Percentiles rank a stretch among this genome's conserved stretches.
These are phyloP conservation scores for Cantharis nigra DNA, from an alignment of 2,888 invertebrate species.

Conservation along the genomic window DNA sequence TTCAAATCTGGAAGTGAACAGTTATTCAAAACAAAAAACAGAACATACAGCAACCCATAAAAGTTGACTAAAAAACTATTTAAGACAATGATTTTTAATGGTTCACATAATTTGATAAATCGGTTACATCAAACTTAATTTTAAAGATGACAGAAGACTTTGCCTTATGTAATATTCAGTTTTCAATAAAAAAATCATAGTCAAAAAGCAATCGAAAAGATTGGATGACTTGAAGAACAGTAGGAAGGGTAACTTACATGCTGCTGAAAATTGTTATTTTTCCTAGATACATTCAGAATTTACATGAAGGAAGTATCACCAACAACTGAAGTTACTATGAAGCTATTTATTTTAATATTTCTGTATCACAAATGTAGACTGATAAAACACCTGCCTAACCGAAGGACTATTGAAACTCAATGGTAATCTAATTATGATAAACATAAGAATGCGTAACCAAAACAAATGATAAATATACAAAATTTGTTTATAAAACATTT, in stretches of 20 bases:
- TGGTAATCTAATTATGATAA: neutral
- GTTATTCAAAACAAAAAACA: too few relatives aligned
- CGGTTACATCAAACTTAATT: neutral
- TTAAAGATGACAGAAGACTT: neutral
- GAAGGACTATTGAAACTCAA: neutral
- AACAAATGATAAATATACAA: neutral
- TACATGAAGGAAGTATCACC: neutral
- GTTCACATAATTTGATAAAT: neutral
- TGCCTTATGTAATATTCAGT: neutral
- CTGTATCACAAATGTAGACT: neutral
- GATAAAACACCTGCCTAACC: neutral
- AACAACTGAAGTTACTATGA: neutral
- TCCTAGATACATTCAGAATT: neutral
- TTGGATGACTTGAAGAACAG: neutral
- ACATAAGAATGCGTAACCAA: neutral
- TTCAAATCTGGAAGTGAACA: too few relatives aligned
- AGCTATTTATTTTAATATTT: neutral
- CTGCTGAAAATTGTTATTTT: neutral
- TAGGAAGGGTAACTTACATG: neutral
- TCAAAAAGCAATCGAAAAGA: neutral
- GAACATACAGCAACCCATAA: too few relatives aligned
- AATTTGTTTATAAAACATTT: neutral
- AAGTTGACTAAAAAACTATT: too few relatives aligned
- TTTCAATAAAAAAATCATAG: neutral
- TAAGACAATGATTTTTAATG: too few relatives aligned